Percentiles rank a stretch among this genome's conserved stretches.
These are phyloP conservation scores for Trogon surrucura DNA, from an alignment of 2,113 vertebrate species.

Conservation along the genomic window DNA sequence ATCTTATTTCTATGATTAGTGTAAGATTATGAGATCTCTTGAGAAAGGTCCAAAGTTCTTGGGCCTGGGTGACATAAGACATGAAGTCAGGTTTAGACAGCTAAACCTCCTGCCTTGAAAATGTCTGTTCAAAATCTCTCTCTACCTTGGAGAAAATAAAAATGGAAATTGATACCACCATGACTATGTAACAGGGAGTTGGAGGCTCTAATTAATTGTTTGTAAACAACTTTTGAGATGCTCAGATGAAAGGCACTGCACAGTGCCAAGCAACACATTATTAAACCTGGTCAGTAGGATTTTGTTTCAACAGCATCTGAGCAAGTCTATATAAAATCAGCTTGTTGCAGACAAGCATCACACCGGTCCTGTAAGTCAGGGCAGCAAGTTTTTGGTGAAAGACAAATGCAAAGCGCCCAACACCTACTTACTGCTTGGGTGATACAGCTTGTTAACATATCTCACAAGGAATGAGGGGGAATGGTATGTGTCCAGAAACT, in stretches of 20 bases:
- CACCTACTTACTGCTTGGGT: not conserved
- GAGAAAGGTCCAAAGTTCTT: not conserved
- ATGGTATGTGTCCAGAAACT: not conserved
- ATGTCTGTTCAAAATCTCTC: not conserved
- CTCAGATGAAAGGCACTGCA: slow-evolving; percentile 12
- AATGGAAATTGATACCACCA: not conserved
- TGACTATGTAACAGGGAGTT: not conserved
- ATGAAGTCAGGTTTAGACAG: not conserved
- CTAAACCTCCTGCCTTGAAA: not conserved
- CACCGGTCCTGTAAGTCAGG: not conserved
- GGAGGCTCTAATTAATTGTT: slow-evolving; percentile 40
- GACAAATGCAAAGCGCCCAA: not conserved
- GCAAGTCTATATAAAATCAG: not conserved
- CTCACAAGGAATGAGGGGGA: not conserved
- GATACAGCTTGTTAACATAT: not conserved
- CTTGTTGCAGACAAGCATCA: not conserved
- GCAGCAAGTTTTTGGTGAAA: not conserved
- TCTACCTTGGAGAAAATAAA: not conserved
- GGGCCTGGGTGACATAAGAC: not conserved
- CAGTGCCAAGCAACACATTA: not conserved
- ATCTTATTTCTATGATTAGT: not conserved
- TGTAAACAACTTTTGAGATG: slow-evolving; percentile 31
- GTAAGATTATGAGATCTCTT: not conserved
- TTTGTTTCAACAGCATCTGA: not conserved
- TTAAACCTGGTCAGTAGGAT: not conserved